phyloP scores from a whole-genome alignment of 2,888 invertebrate species.

The Electrophaes corylata region DNA sequence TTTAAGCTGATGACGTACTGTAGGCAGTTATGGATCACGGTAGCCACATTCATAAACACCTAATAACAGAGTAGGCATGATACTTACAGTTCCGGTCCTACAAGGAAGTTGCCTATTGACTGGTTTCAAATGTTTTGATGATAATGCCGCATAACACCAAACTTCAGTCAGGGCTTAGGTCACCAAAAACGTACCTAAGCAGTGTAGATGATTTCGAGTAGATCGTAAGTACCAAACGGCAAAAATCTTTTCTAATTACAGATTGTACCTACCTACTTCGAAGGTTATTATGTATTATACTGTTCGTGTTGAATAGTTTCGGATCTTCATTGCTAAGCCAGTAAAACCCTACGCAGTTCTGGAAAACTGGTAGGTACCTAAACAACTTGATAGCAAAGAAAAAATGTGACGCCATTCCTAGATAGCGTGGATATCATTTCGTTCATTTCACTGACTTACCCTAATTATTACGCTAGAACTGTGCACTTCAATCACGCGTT shows the following conservation, averaged over 20 bases:
- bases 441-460: constrained; percentile 52
- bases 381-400: not conserved
- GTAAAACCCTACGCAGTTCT: not conserved
- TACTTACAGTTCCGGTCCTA: not conserved
- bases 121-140: not conserved
- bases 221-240: not conserved
- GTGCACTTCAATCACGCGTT: constrained; percentile 43
- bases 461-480: constrained; percentile 50
- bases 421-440: constrained; percentile 22
- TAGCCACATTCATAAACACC: not conserved
- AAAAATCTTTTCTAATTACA: too few relatives aligned
- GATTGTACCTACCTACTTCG: not conserved
- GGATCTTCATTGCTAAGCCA: too few relatives aligned
- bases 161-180: not conserved
- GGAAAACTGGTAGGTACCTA: not conserved
- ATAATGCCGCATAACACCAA: too few relatives aligned
- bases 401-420: constrained; percentile 22
- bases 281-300: not conserved
- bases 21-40: too few relatives aligned
- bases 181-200: too few relatives aligned
- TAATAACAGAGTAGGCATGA: not conserved
- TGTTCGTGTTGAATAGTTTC: not conserved
- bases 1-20: too few relatives aligned
- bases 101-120: not conserved
- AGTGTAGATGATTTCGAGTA: too few relatives aligned